These are phyloP conservation scores for Boleophthalmus pectinirostris DNA, from an alignment of 2,113 vertebrate species.

Conservation along the genomic window DNA sequence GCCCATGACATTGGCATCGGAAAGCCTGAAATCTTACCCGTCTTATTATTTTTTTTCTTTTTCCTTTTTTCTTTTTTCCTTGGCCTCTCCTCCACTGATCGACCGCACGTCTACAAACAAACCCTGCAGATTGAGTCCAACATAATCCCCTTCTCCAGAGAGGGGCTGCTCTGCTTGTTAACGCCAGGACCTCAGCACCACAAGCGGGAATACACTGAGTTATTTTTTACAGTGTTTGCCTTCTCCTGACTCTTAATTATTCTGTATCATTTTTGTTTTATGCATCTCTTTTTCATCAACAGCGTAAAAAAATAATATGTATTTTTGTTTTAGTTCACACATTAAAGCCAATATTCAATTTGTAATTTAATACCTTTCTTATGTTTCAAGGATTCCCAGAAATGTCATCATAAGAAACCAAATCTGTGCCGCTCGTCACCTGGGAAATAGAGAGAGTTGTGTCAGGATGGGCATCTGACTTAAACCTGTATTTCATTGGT, in stretches of 20 bases:
- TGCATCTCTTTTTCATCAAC: not conserved
- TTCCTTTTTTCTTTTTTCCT: constrained; percentile 1
- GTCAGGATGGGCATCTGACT: not conserved
- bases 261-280: constrained; percentile 3
- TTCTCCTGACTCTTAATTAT: constrained; percentile 10
- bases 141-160: constrained; percentile 35
- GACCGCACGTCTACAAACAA: constrained; percentile 25
- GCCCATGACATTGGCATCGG: not conserved
- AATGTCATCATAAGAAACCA: not conserved
- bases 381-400: constrained; percentile 10
- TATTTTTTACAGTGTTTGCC: constrained; percentile 21
- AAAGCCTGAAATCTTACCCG: constrained; percentile 12
- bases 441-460: not conserved
- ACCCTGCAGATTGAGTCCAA: constrained; percentile 23
- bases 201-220: constrained; percentile 10
- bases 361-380: constrained; percentile 11
- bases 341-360: constrained; percentile 18
- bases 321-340: constrained; percentile 13
- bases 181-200: constrained; percentile 11
- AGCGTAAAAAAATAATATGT: not conserved
- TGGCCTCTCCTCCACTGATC: constrained; percentile 8
- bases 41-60: too few species aligned
- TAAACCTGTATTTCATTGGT: not conserved
- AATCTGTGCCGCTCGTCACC: not conserved
- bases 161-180: constrained; percentile 41